Evolutionary conservation across 1,140 invertebrate genomes (phyloP), one percentile per base, ranked within the genome.

Genomic region (Hypothenemus hampei): DNA sequence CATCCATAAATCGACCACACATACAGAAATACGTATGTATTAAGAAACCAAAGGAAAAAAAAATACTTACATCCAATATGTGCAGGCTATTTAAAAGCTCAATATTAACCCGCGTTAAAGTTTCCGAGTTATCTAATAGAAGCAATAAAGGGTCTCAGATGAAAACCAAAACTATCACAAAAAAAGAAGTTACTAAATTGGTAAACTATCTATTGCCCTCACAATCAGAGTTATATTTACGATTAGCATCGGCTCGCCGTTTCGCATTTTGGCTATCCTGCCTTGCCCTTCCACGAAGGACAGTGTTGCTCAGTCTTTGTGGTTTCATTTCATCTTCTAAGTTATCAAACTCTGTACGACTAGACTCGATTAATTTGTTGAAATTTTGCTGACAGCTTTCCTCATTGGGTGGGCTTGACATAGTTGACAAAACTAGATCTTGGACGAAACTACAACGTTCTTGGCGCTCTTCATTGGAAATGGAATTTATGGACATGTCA

Each of bases 371-470:
- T 53, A 52, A 45, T 40, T 57, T 46, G 44, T 44, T 45, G 22
- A 57, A 31, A 23, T 52, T 47, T 55, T 51, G 8, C 31, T 47
- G 24, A 23, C 47, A 45, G 35, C 24, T 54, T 13, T 31, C 45
- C 24, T 53, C 45, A 10, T 22, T 35, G 13, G 19, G 7, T 19
- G 35, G 11, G 36, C 47, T 22, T 23, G 57, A 55, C 16, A 59
- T 56, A 21, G 60, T 63, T 11, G 62, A 68, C 43, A 67, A 57
- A 21, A 68, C 54, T 26, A 69, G 51, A 46, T 71, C 64, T 39
- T 70, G 65, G n/a, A 68, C 67, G 53, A 71, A 71, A 35, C 60
- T 50, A 51, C 62, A 64, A 13, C 67, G 62, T 45, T 68, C 67
- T 33, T 50, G 58, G 18, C 61, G 46, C 24, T 51, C 57, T 52